Percentiles rank a stretch among this genome's conserved stretches.
These are phyloP conservation scores for Aythya baeri DNA, from an alignment of 2,113 vertebrate species.

Conservation along the genomic window DNA sequence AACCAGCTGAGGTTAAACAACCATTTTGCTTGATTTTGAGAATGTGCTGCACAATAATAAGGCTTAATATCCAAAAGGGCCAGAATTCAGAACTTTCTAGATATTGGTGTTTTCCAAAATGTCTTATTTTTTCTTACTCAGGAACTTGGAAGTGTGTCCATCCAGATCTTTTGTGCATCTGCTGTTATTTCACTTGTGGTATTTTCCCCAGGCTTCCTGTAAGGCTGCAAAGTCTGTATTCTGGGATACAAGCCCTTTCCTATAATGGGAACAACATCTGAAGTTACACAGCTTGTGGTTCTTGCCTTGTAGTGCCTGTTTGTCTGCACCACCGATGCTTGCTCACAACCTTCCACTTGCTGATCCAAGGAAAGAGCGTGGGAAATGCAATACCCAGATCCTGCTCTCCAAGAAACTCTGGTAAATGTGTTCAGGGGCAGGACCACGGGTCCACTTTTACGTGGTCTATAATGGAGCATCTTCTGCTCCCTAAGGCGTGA, in stretches of 20 bases:
- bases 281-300: neutral
- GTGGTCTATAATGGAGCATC: rapidly evolving
- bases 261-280: neutral
- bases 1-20: neutral
- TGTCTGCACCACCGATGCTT: neutral
- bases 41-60: neutral
- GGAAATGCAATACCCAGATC: neutral
- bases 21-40: neutral
- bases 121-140: neutral
- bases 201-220: neutral
- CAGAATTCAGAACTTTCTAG: neutral
- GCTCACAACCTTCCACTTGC: neutral
- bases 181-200: neutral
- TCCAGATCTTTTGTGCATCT: neutral
- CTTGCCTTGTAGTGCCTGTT: neutral
- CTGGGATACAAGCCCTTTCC: neutral
- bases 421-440: neutral
- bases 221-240: neutral
- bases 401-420: rapidly evolving
- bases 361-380: neutral
- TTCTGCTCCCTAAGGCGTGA: neutral
- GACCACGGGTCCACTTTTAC: neutral
- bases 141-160: neutral
- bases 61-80: neutral
- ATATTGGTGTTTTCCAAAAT: neutral